These are phyloP conservation scores for Dryococelus australis DNA, from an alignment of 2,888 invertebrate species.

Conservation along the genomic window DNA sequence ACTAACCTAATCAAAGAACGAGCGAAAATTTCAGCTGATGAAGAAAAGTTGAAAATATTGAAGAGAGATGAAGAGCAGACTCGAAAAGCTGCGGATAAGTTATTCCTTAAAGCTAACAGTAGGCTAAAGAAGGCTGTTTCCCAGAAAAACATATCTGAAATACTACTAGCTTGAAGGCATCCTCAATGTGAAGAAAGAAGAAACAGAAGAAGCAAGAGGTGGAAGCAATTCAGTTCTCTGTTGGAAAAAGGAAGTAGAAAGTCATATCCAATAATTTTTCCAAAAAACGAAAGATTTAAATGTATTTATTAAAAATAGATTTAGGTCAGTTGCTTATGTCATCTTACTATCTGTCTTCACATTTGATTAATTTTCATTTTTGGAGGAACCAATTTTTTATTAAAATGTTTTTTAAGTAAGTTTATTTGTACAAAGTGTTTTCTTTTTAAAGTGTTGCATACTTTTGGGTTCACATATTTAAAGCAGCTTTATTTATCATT, in stretches of 20 bases:
- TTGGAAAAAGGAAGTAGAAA: not conserved
- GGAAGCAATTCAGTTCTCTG: not conserved
- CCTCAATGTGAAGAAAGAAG: not conserved
- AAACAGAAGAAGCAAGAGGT: not conserved
- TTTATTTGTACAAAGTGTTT: too few relatives aligned
- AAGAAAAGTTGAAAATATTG: conserved; percentile 10
- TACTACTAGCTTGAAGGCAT: not conserved
- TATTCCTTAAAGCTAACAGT: not conserved
- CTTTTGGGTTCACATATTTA: too few relatives aligned
- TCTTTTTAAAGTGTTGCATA: too few relatives aligned
- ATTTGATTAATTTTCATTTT: too few relatives aligned
- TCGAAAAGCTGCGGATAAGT: not conserved
- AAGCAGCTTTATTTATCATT: too few relatives aligned
- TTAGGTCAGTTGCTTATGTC: too few relatives aligned
- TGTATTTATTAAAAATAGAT: not conserved
- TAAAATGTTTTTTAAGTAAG: too few relatives aligned
- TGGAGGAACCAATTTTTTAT: too few relatives aligned
- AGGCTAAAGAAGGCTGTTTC: conserved; percentile 1
- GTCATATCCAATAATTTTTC: not conserved
- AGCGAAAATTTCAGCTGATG: not conserved
- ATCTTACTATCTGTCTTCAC: too few relatives aligned
- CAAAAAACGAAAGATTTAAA: not conserved
- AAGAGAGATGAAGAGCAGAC: not conserved
- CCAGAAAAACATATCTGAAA: not conserved
- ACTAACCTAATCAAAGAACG: not conserved